Conservation (phyloP, 2,888 invertebrate genomes). For the Thelaira solivaga region DNA sequence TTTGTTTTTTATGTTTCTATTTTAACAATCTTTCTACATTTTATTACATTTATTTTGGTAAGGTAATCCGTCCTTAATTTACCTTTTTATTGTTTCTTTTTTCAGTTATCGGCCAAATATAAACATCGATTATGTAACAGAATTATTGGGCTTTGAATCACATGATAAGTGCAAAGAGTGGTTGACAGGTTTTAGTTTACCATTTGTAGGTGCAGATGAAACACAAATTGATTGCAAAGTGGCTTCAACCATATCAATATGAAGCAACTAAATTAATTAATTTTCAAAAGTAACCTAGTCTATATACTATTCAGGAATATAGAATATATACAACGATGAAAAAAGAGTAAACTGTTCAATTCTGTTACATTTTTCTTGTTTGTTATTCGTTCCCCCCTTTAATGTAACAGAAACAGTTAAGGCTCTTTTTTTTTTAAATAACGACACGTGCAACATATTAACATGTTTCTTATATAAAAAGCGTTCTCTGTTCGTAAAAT, state of each 20-base stretch:
- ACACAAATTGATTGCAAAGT: slow-evolving; percentile 94
- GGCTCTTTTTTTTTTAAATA: slow-evolving; percentile 36
- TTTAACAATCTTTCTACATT: background rate
- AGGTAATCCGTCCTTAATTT: too few relatives aligned
- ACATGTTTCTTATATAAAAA: slow-evolving; percentile 1
- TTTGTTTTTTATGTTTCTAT: slow-evolving; percentile 71
- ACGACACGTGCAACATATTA: background rate
- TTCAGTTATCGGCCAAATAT: slow-evolving; percentile 96
- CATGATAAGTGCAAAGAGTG: slow-evolving; percentile 91
- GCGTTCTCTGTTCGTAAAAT: slow-evolving; percentile 49
- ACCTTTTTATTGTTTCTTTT: slow-evolving; percentile 60
- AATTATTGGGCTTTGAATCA: slow-evolving; percentile 92
- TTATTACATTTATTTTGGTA: too few relatives aligned
- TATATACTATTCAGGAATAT: slow-evolving; percentile 30
- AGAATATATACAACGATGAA: slow-evolving; percentile 17
- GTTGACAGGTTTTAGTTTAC: slow-evolving; percentile 88
- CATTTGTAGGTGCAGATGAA: slow-evolving; percentile 83
- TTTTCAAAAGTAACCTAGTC: slow-evolving; percentile 20
- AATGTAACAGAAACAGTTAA: slow-evolving; percentile 35
- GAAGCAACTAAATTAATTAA: slow-evolving; percentile 36
- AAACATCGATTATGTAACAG: slow-evolving; percentile 89
- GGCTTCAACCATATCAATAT: slow-evolving; percentile 70
- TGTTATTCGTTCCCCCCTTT: background rate
- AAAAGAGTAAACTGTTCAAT: slow-evolving; percentile 43
- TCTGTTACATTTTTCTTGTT: slow-evolving; percentile 14